Conservation (phyloP, 2,113 vertebrate genomes). For the Hiodon tergisus region DNA sequence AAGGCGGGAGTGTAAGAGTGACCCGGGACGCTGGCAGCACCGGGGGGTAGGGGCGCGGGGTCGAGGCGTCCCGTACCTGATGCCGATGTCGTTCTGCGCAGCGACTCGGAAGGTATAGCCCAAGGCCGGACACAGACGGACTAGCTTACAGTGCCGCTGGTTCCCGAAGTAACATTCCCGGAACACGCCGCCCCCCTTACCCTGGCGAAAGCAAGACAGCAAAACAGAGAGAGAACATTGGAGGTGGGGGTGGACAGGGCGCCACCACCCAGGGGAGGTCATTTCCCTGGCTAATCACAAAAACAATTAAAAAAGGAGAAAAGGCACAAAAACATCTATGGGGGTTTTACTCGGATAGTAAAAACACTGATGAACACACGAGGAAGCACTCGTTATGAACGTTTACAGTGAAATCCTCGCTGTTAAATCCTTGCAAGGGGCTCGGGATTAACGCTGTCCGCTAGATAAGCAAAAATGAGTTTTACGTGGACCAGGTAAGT, state of each 20-base stretch:
- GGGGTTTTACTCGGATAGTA: too few species aligned
- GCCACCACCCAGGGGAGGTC: not conserved
- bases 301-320: too few species aligned
- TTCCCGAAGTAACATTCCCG: slow-evolving; percentile 74
- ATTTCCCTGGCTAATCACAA: too few species aligned
- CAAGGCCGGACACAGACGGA: slow-evolving; percentile 68
- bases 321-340: too few species aligned
- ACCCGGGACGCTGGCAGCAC: not conserved
- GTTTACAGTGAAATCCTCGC: too few species aligned
- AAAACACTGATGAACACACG: too few species aligned
- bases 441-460: too few species aligned
- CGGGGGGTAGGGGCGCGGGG: too few species aligned
- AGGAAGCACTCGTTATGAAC: too few species aligned
- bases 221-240: not conserved
- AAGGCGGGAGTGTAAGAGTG: slow-evolving; percentile 27
- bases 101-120: slow-evolving; percentile 75
- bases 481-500: too few species aligned
- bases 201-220: slow-evolving; percentile 44
- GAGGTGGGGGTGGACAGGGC: not conserved
- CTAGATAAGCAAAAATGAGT: too few species aligned
- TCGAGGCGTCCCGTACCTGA: slow-evolving; percentile 54
- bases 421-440: too few species aligned
- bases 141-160: slow-evolving; percentile 76
- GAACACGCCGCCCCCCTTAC: slow-evolving; percentile 72
- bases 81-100: slow-evolving; percentile 72